phyloP scores from a whole-genome alignment of 2,888 invertebrate species.

The Phrixothrix hirtus region DNA sequence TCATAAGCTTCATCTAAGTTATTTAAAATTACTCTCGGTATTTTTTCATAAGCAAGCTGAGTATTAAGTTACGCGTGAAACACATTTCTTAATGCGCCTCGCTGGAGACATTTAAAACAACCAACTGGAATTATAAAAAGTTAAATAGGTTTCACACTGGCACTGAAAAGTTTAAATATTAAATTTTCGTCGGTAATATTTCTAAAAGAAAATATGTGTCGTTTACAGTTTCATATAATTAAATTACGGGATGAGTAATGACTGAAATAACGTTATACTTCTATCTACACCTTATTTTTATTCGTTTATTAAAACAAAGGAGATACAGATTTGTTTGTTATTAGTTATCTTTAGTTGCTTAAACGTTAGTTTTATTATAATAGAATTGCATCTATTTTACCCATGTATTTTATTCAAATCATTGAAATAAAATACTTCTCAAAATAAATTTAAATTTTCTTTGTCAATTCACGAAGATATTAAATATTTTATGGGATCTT shows the following conservation, averaged over 20 bases:
- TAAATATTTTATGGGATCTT: slow-evolving; percentile 23
- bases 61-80: slow-evolving; percentile 15
- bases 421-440: neutral
- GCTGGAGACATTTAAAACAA: slow-evolving; percentile 32
- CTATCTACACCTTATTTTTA: too few species aligned
- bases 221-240: slow-evolving; percentile 25
- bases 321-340: too few species aligned
- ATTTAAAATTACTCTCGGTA: too few species aligned
- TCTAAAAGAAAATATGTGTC: slow-evolving; percentile 23
- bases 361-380: too few species aligned
- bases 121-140: slow-evolving; percentile 32
- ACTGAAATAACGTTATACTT: too few species aligned
- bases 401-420: too few species aligned
- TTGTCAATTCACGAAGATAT: slow-evolving; percentile 19
- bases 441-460: slow-evolving; percentile 22
- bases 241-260: slow-evolving; percentile 24
- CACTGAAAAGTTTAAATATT: slow-evolving; percentile 30
- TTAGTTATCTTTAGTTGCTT: too few species aligned
- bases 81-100: slow-evolving; percentile 30
- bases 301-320: neutral
- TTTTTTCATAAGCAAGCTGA: slow-evolving; percentile 23
- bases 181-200: slow-evolving; percentile 25
- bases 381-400: too few species aligned
- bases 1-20: too few species aligned
- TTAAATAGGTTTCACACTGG: slow-evolving; percentile 30